These are phyloP conservation scores for Urocitellus parryii DNA, from an alignment of 2,113 vertebrate genomes.

Conservation along the genomic window DNA sequence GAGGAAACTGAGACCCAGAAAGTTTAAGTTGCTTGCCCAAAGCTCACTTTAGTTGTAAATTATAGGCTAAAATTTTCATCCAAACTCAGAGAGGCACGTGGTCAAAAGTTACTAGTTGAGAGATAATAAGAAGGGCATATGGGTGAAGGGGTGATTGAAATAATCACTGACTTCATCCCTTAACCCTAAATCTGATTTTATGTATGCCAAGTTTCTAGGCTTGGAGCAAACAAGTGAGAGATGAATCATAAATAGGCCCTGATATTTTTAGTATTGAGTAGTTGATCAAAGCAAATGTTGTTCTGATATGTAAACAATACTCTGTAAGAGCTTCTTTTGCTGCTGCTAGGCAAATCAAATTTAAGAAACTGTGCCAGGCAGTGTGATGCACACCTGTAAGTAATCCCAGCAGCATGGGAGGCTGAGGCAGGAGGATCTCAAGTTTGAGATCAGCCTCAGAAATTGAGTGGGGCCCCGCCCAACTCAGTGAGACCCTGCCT, in stretches of 20 bases:
- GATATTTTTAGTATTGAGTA: not conserved
- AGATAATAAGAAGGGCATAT: not conserved
- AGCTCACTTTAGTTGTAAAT: not conserved
- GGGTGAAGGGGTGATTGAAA: not conserved
- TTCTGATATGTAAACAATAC: not conserved
- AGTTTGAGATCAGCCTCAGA: too few relatives aligned
- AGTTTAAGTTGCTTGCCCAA: not conserved
- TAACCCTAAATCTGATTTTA: not conserved
- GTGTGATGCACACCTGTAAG: too few relatives aligned
- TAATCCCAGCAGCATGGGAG: too few relatives aligned
- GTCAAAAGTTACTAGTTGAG: not conserved
- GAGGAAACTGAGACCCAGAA: not conserved
- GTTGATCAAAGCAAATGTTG: not conserved
- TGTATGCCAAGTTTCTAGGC: not conserved
- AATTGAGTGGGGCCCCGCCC: too few relatives aligned
- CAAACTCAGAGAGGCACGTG: not conserved
- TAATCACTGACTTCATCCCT: slow-evolving; percentile 15
- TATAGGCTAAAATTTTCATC: not conserved
- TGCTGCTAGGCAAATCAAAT: not conserved
- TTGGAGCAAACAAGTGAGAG: not conserved
- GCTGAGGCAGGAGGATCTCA: too few relatives aligned
- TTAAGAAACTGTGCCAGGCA: not conserved
- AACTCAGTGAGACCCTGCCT: too few relatives aligned
- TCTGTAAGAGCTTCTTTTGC: not conserved
- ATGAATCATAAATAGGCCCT: not conserved